Conservation (phyloP, 2,113 vertebrate genomes). For the Tachysurus fulvidraco region DNA sequence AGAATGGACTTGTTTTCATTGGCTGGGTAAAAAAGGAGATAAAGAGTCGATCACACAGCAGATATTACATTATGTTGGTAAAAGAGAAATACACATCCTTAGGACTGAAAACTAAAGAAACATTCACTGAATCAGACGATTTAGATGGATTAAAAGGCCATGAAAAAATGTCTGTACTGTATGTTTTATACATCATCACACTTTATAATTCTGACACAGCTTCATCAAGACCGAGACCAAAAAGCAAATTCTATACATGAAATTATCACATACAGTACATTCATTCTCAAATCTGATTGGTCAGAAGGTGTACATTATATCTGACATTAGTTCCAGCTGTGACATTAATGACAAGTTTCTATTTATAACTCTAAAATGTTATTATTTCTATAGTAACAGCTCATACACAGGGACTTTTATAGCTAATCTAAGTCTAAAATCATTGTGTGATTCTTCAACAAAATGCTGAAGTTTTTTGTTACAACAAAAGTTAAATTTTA, state of each 20-base stretch:
- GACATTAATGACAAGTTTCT: background rate
- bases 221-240: background rate
- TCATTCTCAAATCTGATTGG: background rate
- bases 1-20: conserved; percentile 79
- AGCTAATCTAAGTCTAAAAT: no score
- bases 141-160: background rate
- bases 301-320: background rate
- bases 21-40: conserved; percentile 61
- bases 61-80: background rate
- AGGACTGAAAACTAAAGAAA: no score
- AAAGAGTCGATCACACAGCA: background rate
- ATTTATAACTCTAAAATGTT: background rate
- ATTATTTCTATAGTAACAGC: background rate
- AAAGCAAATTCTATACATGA: background rate
- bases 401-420: no score
- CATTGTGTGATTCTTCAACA: no score
- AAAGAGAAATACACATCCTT: background rate
- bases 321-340: background rate
- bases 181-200: background rate
- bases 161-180: background rate
- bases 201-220: background rate
- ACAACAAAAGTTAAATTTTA: no score
- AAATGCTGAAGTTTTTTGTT: no score
- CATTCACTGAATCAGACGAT: background rate
- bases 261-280: background rate